Evolutionary conservation across 2,113 vertebrate species (phyloP).

Genomic region (Thomomys bottae): DNA sequence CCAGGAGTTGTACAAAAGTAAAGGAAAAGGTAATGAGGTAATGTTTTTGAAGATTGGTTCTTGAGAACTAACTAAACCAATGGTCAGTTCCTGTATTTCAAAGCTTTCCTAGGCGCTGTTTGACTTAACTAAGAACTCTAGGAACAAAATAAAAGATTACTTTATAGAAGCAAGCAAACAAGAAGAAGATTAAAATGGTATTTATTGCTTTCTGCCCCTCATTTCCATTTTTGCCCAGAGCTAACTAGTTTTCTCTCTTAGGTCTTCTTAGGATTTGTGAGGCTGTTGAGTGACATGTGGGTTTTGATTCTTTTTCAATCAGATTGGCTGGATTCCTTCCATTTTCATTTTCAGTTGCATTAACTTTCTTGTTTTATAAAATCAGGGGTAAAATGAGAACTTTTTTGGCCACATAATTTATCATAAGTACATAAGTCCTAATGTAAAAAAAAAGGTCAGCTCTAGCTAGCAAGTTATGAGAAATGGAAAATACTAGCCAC

Average conservation of each 20-base stretch:
- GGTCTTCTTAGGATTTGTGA: neutral
- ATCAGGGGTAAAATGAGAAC: slow-evolving; percentile 40
- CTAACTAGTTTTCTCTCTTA: neutral
- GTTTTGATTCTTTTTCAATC: neutral
- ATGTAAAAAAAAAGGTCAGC: neutral
- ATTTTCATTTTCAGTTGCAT: slow-evolving; percentile 20
- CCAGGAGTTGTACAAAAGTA: neutral
- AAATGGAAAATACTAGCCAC: neutral
- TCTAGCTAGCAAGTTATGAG: slow-evolving; percentile 13
- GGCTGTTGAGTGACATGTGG: no score
- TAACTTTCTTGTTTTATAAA: slow-evolving; percentile 34
- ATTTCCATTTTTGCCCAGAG: neutral
- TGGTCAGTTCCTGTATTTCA: neutral
- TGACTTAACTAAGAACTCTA: neutral
- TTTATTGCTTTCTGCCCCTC: neutral
- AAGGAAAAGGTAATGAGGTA: neutral
- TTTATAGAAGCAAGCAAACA: neutral
- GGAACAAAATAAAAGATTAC: neutral
- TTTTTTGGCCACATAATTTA: neutral
- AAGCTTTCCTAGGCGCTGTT: neutral
- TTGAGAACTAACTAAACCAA: neutral
- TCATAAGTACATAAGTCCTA: neutral
- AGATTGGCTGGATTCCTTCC: neutral
- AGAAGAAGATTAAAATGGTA: neutral
- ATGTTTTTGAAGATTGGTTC: neutral